Evolutionary conservation across 2,888 invertebrate genomes (phyloP), one percentile per base, ranked within the genome.

Genomic region (Strigamia maritima): DNA sequence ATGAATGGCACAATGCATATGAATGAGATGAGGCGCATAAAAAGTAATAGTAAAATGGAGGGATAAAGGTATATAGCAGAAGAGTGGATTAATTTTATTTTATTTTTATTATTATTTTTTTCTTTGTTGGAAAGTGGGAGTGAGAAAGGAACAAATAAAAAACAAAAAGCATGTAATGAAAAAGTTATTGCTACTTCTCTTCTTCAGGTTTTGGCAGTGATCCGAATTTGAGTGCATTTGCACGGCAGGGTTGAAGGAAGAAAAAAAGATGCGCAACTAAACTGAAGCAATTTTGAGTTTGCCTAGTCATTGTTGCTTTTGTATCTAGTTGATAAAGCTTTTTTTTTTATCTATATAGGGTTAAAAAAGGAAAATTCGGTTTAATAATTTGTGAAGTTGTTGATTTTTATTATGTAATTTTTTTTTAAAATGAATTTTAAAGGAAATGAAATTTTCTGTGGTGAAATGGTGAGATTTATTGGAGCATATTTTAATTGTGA

Each of bases 201-300:
- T 54, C 54, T 54, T 54, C 19, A 19, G 54, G 54, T 19, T 54
- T 54, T 54, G 54, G 54, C 54, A 54, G 54, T 54, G 54, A 54
- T 54, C 54, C 54, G 54, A 54, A 54, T 54, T 54, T 54, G 54
- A 54, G 54, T 54, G 54, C 54, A 54, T 54, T 54, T n/a, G 19
- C n/a, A 54, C 19, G 22, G 19, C 8, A 54, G n/a, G 19, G 10
- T 10, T 10, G 7, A 35, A 35, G 6, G 35, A 35, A n/a, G 3
- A 35, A 54, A 19, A 49, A 19, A 54, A 54, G 22, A 54, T 54
- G 54, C 19, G 54, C 54, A 19, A 54, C 54, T 54, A 54, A 54
- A 54, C 54, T n/a, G 54, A 54, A 54, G 54, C 54, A 54, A 54
- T 54, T 54, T 54, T 54, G 54, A 54, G 54, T 54, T 54, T 54